Conservation (phyloP, 1,140 invertebrate species). For the Meloidogyne hapla region DNA sequence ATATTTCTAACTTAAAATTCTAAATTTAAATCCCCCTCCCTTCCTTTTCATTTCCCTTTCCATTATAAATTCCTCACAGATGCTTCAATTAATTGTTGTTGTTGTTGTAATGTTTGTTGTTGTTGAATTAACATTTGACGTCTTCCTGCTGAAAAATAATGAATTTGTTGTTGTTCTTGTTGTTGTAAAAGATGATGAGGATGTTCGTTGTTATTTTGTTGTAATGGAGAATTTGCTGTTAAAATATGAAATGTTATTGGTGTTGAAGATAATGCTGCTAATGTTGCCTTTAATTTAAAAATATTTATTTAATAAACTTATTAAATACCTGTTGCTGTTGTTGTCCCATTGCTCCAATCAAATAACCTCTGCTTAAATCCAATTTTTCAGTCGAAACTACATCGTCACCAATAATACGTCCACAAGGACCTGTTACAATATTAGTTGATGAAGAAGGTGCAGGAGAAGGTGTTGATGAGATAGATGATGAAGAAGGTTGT, state of each 20-base stretch:
- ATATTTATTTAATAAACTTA: not conserved
- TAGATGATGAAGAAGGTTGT: not conserved
- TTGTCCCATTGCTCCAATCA: not conserved
- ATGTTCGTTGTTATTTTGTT: not conserved
- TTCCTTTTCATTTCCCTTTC: not conserved
- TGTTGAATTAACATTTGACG: not conserved
- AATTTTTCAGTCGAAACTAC: constrained; percentile 5
- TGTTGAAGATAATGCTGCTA: not conserved
- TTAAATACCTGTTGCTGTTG: not conserved
- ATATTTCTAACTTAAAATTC: too few species aligned
- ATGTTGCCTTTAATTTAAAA: not conserved
- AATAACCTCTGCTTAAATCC: not conserved
- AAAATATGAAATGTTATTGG: constrained; percentile 29
- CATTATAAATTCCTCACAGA: constrained; percentile 12
- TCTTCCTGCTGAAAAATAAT: constrained; percentile 8
- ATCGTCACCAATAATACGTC: not conserved
- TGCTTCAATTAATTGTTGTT: constrained; percentile 8
- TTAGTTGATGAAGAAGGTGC: not conserved
- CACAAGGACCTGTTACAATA: not conserved
- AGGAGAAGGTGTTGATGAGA: not conserved
- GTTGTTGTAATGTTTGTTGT: not conserved
- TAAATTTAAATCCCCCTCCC: not conserved
- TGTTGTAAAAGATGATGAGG: not conserved
- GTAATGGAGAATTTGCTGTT: constrained; percentile 1
- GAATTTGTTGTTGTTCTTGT: not conserved